Conservation (phyloP, 2,797 vertebrate species). For the Pseudomugil tenellus region DNA sequence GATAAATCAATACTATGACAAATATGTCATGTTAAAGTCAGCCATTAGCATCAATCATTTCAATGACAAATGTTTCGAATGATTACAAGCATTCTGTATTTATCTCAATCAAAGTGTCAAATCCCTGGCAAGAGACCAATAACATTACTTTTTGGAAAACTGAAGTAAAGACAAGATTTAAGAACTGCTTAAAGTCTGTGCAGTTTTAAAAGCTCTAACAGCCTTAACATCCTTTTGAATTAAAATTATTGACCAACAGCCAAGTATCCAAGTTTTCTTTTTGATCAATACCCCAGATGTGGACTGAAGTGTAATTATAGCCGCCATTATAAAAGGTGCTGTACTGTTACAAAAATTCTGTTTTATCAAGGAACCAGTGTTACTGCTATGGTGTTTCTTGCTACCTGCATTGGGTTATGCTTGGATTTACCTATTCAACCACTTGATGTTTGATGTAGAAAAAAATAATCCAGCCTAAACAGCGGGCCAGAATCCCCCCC, state of each 20-base stretch:
- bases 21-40: background rate
- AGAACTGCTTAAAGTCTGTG: background rate
- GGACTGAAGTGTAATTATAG: constrained; percentile 2
- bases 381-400: background rate
- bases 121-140: constrained; percentile 2
- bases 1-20: background rate
- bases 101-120: background rate
- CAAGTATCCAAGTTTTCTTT: background rate
- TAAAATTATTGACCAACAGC: constrained; percentile 14
- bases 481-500: too few species aligned
- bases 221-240: constrained; percentile 14
- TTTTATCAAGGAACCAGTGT: constrained; percentile 3
- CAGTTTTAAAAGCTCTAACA: background rate
- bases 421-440: constrained; percentile 21
- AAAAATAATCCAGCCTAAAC: background rate
- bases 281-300: constrained; percentile 18
- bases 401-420: constrained; percentile 7
- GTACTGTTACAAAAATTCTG: constrained; percentile 1
- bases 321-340: constrained; percentile 12
- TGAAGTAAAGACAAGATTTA: background rate
- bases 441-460: constrained; percentile 25
- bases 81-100: constrained; percentile 4
- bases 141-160: background rate
- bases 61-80: constrained; percentile 1
- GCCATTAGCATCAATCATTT: background rate